Percentiles rank a stretch among this genome's conserved stretches.
Evolutionary conservation across 2,113 vertebrate genomes (phyloP).

Genomic region (Anguilla rostrata): DNA sequence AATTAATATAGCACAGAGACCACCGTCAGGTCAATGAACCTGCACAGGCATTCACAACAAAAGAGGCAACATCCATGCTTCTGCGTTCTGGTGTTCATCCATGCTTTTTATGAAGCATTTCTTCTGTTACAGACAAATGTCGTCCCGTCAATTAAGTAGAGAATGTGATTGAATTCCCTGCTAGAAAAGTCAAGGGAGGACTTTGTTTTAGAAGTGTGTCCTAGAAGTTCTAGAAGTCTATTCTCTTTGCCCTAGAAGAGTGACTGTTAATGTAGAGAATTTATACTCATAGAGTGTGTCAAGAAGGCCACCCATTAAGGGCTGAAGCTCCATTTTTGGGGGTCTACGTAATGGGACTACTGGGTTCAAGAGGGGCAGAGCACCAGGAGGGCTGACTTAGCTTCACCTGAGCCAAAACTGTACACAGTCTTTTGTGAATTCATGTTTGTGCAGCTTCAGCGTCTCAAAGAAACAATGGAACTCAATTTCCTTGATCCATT

Average conservation of each 20-base stretch:
- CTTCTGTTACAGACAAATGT: no score
- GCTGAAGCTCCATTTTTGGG: background rate
- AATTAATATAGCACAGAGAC: conserved; percentile 38
- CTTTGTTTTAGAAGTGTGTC: no score
- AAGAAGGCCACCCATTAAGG: background rate
- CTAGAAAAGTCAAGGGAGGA: no score
- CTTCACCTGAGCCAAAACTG: background rate
- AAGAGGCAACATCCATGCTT: background rate
- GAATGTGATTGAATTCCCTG: no score
- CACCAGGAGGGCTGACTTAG: background rate
- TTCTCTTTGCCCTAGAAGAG: no score
- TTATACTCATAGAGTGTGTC: background rate
- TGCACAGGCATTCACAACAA: conserved; percentile 10
- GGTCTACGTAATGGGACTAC: background rate
- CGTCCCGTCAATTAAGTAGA: no score
- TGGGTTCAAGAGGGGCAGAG: background rate
- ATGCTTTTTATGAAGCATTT: no score
- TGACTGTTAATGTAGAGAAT: background rate
- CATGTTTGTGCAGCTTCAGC: background rate
- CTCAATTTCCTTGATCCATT: background rate
- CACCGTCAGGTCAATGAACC: conserved; percentile 34
- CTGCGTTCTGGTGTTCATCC: background rate
- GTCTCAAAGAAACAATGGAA: background rate
- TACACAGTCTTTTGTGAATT: background rate
- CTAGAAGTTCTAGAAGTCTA: no score